A percentile compares a stretch with the other conserved stretches of the same genome.
Evolutionary conservation across 1,140 invertebrate genomes (phyloP).

Genomic region (Drosophila paulistorum): DNA sequence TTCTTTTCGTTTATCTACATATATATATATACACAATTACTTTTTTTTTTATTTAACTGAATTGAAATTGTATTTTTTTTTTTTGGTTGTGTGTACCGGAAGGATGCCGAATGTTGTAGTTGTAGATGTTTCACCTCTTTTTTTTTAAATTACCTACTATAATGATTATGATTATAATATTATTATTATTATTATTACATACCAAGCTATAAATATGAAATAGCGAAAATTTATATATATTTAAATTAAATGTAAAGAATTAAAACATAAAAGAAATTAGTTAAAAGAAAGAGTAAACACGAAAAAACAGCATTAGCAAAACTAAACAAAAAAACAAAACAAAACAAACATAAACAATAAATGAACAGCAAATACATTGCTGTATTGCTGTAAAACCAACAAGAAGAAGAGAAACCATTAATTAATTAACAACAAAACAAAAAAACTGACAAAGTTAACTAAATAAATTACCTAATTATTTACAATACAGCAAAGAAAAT

Average conservation of each 20-base stretch:
- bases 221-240: slow-evolving; percentile 48
- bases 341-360: slow-evolving; percentile 35
- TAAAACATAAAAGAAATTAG: slow-evolving; percentile 55
- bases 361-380: slow-evolving; percentile 33
- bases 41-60: slow-evolving; percentile 33
- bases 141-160: slow-evolving; percentile 45
- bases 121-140: slow-evolving; percentile 45
- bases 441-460: slow-evolving; percentile 51
- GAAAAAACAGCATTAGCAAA: slow-evolving; percentile 39
- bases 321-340: slow-evolving; percentile 34
- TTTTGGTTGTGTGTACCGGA: background rate
- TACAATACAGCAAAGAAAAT: slow-evolving; percentile 15
- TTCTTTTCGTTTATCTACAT: slow-evolving; percentile 2
- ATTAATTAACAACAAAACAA: slow-evolving; percentile 38
- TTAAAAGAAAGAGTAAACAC: slow-evolving; percentile 33
- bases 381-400: background rate
- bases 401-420: slow-evolving; percentile 23
- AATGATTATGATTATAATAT: slow-evolving; percentile 18
- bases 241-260: slow-evolving; percentile 47
- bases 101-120: slow-evolving; percentile 29
- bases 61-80: slow-evolving; percentile 11
- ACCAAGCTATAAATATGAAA: slow-evolving; percentile 50
- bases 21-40: background rate
- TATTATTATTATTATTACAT: slow-evolving; percentile 55
- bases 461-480: slow-evolving; percentile 11